A percentile compares a stretch with the other conserved stretches of the same genome.
Conservation (phyloP, 2,113 vertebrate species). For the Hippocampus zosterae region DNA sequence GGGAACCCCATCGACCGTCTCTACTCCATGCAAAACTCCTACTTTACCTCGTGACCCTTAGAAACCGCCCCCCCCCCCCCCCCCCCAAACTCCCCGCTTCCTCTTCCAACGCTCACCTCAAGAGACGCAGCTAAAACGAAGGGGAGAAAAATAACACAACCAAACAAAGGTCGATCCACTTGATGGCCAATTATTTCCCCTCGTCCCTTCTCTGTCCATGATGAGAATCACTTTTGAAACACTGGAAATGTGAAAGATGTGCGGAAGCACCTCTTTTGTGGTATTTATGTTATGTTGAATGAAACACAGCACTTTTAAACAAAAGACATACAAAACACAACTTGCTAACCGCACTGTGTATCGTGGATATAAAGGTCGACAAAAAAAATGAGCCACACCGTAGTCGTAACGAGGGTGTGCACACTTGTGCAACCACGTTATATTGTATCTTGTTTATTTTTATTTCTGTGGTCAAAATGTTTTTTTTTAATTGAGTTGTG, state of each 20-base stretch:
- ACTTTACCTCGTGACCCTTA: slow-evolving; percentile 87
- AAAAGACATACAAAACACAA: slow-evolving; percentile 26
- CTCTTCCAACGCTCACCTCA: slow-evolving; percentile 56
- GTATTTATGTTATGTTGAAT: slow-evolving; percentile 50
- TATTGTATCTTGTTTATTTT: no score
- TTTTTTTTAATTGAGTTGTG: no score
- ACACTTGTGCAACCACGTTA: background rate
- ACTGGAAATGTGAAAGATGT: slow-evolving; percentile 57
- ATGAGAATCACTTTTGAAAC: slow-evolving; percentile 60
- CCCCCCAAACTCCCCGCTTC: slow-evolving; percentile 14
- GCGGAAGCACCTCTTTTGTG: slow-evolving; percentile 49
- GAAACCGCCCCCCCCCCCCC: slow-evolving; percentile 51
- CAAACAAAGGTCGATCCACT: slow-evolving; percentile 23
- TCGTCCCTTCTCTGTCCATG: slow-evolving; percentile 27
- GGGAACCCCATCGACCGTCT: slow-evolving; percentile 88
- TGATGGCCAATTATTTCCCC: slow-evolving; percentile 25
- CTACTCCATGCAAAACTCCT: slow-evolving; percentile 91
- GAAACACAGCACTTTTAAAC: slow-evolving; percentile 51
- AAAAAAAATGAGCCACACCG: background rate
- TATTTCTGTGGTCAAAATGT: no score
- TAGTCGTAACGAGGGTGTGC: background rate
- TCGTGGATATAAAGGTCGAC: background rate
- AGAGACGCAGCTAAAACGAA: slow-evolving; percentile 61
- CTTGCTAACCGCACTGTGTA: background rate
- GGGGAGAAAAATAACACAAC: slow-evolving; percentile 40